A percentile compares a stretch with the other conserved stretches of the same genome.
These are phyloP conservation scores for Drosophila yooni DNA, from an alignment of 2,888 invertebrate species.

Conservation along the genomic window DNA sequence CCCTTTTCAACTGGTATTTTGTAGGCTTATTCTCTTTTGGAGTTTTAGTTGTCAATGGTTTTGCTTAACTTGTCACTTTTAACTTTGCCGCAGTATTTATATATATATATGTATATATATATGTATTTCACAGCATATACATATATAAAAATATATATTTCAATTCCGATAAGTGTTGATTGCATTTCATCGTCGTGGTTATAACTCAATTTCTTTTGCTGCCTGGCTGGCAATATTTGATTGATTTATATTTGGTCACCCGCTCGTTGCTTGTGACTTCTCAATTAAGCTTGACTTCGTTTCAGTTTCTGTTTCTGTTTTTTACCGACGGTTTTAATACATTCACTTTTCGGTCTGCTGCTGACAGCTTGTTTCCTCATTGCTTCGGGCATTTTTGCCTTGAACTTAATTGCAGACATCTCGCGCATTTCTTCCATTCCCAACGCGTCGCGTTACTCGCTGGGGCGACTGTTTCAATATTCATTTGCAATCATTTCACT, in stretches of 20 bases:
- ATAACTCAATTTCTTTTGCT: conserved; percentile 50
- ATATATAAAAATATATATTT: not conserved
- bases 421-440: not conserved
- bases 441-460: conserved; percentile 1
- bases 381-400: conserved; percentile 20
- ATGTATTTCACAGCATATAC: not conserved
- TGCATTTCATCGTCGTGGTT: conserved; percentile 20
- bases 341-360: conserved; percentile 33
- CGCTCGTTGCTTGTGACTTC: conserved; percentile 21
- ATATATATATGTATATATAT: not conserved
- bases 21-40: not conserved
- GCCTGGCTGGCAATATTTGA: conserved; percentile 31
- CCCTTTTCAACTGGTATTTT: not conserved
- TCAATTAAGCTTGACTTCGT: conserved; percentile 54
- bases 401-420: conserved; percentile 40
- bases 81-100: not conserved
- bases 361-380: conserved; percentile 27
- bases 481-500: conserved; percentile 17
- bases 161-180: not conserved
- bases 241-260: conserved; percentile 47
- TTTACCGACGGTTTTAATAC: conserved; percentile 51
- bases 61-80: not conserved
- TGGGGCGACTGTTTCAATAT: conserved; percentile 18
- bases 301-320: conserved; percentile 3
- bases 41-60: not conserved